Percentiles rank a stretch among this genome's conserved stretches.
Conservation (phyloP, 1,140 invertebrate genomes). For the Tetramorium parvispinum region DNA sequence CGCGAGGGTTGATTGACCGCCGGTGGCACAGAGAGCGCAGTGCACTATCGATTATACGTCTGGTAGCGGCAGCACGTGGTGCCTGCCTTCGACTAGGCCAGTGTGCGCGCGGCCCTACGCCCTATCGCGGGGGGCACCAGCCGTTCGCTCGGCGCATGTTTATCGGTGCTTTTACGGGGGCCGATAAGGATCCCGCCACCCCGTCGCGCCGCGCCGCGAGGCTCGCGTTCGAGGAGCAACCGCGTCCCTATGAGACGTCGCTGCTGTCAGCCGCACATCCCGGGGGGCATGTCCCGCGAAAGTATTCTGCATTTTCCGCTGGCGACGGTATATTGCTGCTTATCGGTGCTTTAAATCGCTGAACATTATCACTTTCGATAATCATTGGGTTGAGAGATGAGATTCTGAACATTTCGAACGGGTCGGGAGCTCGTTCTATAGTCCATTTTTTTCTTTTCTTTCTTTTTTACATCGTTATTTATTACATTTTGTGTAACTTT, state of each 20-base stretch:
- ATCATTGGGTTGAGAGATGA: not conserved
- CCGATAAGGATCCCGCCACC: slow-evolving; percentile 32
- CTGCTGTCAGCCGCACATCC: not conserved
- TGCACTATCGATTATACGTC: slow-evolving; percentile 83
- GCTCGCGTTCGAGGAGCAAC: not conserved
- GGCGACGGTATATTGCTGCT: not conserved
- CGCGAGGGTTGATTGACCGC: slow-evolving; percentile 83
- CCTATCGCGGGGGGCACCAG: slow-evolving; percentile 27
- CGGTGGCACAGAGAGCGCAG: slow-evolving; percentile 80
- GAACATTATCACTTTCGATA: not conserved
- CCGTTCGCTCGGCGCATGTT: slow-evolving; percentile 45
- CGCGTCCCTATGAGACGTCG: not conserved
- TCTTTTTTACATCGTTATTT: not conserved
- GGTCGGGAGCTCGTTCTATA: not conserved
- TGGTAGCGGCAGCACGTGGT: slow-evolving; percentile 79
- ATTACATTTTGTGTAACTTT: not conserved
- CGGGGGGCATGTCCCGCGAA: not conserved
- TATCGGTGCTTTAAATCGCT: not conserved
- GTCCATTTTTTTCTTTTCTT: not conserved
- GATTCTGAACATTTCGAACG: not conserved
- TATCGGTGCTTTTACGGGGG: slow-evolving; percentile 39
- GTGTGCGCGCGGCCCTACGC: slow-evolving; percentile 48
- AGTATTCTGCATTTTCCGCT: not conserved
- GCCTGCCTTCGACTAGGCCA: slow-evolving; percentile 75
- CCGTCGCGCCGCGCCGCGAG: not conserved